Percentiles rank a stretch among this genome's conserved stretches.
phyloP scores from a whole-genome alignment of 1,140 invertebrate species.

The Drosophila nannoptera region DNA sequence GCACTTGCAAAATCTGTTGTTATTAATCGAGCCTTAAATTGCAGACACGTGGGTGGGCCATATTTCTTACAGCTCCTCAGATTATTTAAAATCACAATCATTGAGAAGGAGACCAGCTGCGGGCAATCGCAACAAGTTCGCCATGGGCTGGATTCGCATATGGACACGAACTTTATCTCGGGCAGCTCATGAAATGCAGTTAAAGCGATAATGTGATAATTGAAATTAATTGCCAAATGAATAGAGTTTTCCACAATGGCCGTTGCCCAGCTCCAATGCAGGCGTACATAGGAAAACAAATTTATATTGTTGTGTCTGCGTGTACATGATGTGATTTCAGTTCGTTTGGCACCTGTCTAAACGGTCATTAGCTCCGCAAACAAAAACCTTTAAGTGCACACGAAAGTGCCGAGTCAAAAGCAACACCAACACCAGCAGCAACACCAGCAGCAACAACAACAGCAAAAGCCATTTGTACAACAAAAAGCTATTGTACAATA shows the following conservation, averaged over 20 bases:
- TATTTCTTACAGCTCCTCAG: constrained; percentile 54
- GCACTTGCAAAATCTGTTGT: background rate
- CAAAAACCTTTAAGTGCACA: constrained; percentile 25
- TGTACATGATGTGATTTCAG: too few species aligned
- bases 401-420: constrained; percentile 30
- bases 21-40: background rate
- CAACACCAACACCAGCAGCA: constrained; percentile 4
- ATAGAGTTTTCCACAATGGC: constrained; percentile 18
- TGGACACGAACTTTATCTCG: constrained; percentile 16
- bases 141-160: constrained; percentile 63
- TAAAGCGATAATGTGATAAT: constrained; percentile 18
- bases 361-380: constrained; percentile 42
- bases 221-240: constrained; percentile 30
- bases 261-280: background rate
- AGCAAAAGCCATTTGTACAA: background rate
- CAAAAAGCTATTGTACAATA: constrained; percentile 11
- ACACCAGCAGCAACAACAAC: background rate
- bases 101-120: constrained; percentile 41
- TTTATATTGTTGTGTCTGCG: too few species aligned
- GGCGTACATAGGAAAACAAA: background rate
- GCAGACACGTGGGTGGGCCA: constrained; percentile 30
- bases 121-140: constrained; percentile 44
- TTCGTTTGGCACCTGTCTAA: constrained; percentile 34
- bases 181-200: constrained; percentile 8
- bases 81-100: constrained; percentile 74